Percentiles rank a stretch among this genome's conserved stretches.
These are phyloP conservation scores for Nemapogon koenigi DNA, from an alignment of 2,888 invertebrate species.

Conservation along the genomic window DNA sequence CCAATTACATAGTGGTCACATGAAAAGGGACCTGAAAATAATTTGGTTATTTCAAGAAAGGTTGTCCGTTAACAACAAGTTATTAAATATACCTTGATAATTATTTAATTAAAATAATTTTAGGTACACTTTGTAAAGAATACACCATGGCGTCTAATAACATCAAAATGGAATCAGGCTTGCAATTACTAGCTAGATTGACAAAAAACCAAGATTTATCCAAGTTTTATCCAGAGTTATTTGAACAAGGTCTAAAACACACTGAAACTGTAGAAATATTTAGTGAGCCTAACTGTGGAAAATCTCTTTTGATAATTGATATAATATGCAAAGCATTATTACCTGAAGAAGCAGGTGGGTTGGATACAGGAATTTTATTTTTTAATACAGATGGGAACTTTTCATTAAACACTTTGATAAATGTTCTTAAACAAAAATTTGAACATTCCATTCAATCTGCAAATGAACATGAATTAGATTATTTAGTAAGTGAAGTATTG, in stretches of 20 bases:
- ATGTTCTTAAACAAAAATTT: constrained; percentile 23
- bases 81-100: too few species aligned
- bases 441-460: too few species aligned
- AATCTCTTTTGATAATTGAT: constrained; percentile 32
- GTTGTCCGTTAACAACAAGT: too few species aligned
- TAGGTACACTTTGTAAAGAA: too few species aligned
- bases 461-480: constrained; percentile 17
- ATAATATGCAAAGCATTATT: constrained; percentile 37
- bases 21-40: too few species aligned
- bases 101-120: too few species aligned
- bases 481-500: constrained; percentile 22
- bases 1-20: too few species aligned
- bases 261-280: constrained; percentile 42
- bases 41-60: too few species aligned
- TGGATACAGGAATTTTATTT: constrained; percentile 34
- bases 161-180: constrained; percentile 61
- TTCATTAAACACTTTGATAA: constrained; percentile 25
- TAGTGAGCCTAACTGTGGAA: constrained; percentile 24
- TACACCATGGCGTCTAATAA: constrained; percentile 20
- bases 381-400: constrained; percentile 51
- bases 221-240: constrained; percentile 52
- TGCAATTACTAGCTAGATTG: constrained; percentile 63
- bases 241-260: constrained; percentile 33
- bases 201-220: constrained; percentile 39
- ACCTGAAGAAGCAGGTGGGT: constrained; percentile 26